phyloP scores from a whole-genome alignment of 2,888 invertebrate species.

The Volucella inflata region DNA sequence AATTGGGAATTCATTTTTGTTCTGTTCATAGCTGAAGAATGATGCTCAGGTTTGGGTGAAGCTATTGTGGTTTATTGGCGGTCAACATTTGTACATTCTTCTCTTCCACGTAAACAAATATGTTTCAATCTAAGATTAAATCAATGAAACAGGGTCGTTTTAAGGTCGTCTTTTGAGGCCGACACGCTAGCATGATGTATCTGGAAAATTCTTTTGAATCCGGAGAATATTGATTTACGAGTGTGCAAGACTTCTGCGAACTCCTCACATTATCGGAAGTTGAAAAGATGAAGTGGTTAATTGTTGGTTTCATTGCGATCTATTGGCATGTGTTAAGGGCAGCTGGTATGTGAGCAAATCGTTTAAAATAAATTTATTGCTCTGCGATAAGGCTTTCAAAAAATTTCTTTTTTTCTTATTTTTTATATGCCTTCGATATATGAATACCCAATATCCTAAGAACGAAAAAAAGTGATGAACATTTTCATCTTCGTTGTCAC shows the following conservation, averaged over 20 bases:
- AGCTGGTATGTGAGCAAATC: slow-evolving; percentile 46
- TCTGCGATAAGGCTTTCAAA: background rate
- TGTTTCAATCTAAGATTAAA: slow-evolving; percentile 56
- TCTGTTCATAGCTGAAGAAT: slow-evolving; percentile 11
- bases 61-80: slow-evolving; percentile 67
- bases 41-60: slow-evolving; percentile 25
- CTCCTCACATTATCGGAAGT: slow-evolving; percentile 34
- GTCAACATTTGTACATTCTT: slow-evolving; percentile 54
- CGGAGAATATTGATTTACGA: slow-evolving; percentile 41
- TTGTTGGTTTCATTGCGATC: slow-evolving; percentile 42
- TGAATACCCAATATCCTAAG: too few species aligned
- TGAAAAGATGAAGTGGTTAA: slow-evolving; percentile 46
- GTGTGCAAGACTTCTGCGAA: background rate
- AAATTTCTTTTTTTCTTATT: too few species aligned
- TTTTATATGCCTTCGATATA: too few species aligned
- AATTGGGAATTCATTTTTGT: slow-evolving; percentile 41
- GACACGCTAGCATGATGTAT: slow-evolving; percentile 11
- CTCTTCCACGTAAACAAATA: slow-evolving; percentile 52
- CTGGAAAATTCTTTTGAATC: slow-evolving; percentile 12
- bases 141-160: slow-evolving; percentile 25
- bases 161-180: slow-evolving; percentile 35
- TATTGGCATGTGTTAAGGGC: slow-evolving; percentile 54
- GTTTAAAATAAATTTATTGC: slow-evolving; percentile 32
- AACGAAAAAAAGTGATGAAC: too few species aligned
- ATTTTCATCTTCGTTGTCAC: too few species aligned